Base-by-base conservation (phyloP, 2,888 invertebrate genomes). In the Acanthoscelides obtectus region DNA sequence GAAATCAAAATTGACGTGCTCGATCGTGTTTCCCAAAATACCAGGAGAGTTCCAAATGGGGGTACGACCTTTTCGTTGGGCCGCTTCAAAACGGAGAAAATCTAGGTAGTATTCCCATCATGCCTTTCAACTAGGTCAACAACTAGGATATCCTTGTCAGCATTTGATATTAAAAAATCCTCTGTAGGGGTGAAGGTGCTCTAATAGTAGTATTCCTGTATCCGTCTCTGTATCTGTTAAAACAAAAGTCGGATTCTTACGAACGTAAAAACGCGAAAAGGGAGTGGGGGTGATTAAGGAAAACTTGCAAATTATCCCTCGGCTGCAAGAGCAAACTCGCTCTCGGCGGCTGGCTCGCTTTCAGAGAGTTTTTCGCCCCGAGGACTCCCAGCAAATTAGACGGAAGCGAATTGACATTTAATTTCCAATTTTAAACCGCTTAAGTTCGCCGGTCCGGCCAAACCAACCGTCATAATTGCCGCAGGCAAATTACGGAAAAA, bases 341-440 rank as follows among this genome's bases (percentile, higher is more conserved):
- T 6, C 3, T 25, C 25, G 25, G 3, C 25, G 25, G 45, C 17
- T 12, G 45, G 45, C 17, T 45, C n/a, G n/a, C 45, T 45, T 45
- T 45, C 45, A 6, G 3, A 25, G 45, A 45, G 45, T 45, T 45
- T 45, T 45, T 45, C 45, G 45, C 45, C 45, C 45, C 17, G 45
- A 45, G 45, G 45, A 17, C 45, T 69, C 71, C 63, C 64, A 73
- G 64, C 74, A 70, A 72, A 75, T 74, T 75, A 73, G 73, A 72
- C 70, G 69, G 70, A 71, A 72, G 72, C 72, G 74, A 77, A 77
- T 77, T 76, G 78, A 75, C 75, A 76, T 78, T 78, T 78, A 77
- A 77, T 77, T 76, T 74, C 75, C 73, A 64, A 77, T 77, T 77
- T 75, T 73, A 75, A 76, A 76, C 72, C 75, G 73, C 69, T 76